phyloP scores from a whole-genome alignment of 1,140 invertebrate species.

The Sminthurinus signatus region DNA sequence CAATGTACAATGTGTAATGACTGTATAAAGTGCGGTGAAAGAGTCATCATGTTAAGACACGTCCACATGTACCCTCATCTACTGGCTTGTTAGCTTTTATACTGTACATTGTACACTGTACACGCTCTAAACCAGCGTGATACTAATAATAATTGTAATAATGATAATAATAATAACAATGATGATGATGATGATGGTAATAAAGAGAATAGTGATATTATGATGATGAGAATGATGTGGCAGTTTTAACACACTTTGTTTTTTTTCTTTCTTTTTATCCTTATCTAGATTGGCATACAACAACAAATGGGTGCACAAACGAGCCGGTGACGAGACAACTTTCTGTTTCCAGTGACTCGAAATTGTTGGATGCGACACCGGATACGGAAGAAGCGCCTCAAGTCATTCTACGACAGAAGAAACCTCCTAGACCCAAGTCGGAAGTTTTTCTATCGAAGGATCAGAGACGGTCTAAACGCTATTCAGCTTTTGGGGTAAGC shows the following conservation, averaged over 20 bases:
- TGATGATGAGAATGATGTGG: slow-evolving; percentile 15
- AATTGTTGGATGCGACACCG: slow-evolving; percentile 64
- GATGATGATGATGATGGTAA: slow-evolving; percentile 4
- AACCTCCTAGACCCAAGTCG: slow-evolving; percentile 79
- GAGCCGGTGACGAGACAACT: slow-evolving; percentile 76
- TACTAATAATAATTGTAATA: no score
- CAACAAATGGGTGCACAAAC: slow-evolving; percentile 54
- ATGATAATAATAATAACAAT: no score
- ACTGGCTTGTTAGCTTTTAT: no score
- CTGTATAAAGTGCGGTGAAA: no score
- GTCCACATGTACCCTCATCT: no score
- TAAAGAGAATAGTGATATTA: not conserved
- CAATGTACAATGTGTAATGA: no score
- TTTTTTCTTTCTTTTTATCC: slow-evolving; percentile 41
- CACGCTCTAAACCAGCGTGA: no score
- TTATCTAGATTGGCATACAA: slow-evolving; percentile 61
- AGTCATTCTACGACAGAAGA: slow-evolving; percentile 77
- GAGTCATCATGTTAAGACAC: no score
- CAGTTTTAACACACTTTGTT: slow-evolving; percentile 40
- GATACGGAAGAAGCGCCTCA: slow-evolving; percentile 56
- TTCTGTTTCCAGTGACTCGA: slow-evolving; percentile 83
- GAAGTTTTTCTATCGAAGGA: slow-evolving; percentile 70
- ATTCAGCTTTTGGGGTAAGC: slow-evolving; percentile 85
- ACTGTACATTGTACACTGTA: no score
- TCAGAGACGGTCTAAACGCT: slow-evolving; percentile 66